A percentile compares a stretch with the other conserved stretches of the same genome.
Conservation (phyloP, 1,140 invertebrate species). For the Apis cerana region DNA sequence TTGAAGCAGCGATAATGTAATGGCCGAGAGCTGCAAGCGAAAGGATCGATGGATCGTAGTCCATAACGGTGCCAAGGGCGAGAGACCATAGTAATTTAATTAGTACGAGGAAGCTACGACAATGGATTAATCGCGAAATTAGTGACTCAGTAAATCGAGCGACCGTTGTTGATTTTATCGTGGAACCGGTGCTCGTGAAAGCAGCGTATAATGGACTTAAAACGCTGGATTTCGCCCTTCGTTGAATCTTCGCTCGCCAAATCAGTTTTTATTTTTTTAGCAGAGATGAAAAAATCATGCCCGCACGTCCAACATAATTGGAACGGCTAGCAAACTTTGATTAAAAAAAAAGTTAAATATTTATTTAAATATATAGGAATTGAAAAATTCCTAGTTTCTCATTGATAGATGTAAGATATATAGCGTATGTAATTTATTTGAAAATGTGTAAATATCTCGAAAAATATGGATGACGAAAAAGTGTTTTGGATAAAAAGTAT, state of each 20-base stretch:
- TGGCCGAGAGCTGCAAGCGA: not conserved
- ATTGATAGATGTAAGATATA: no score
- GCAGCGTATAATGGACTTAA: not conserved
- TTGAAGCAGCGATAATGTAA: not conserved
- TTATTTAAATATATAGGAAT: no score
- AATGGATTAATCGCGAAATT: slow-evolving; percentile 25
- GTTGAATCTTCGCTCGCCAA: not conserved
- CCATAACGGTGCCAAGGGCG: not conserved
- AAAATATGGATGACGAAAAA: no score
- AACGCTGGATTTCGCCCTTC: not conserved
- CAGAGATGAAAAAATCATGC: not conserved
- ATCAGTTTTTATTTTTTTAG: not conserved
- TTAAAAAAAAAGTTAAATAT: not conserved
- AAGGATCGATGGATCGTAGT: not conserved
- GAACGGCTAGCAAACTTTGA: not conserved
- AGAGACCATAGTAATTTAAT: slow-evolving; percentile 13
- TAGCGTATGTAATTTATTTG: no score
- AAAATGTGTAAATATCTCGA: no score
- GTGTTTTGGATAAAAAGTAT: no score
- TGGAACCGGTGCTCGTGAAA: not conserved
- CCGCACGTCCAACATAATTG: not conserved
- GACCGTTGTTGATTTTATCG: not conserved
- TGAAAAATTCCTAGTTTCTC: no score
- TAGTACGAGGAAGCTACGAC: slow-evolving; percentile 15
- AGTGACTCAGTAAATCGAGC: slow-evolving; percentile 1